Percentiles rank a stretch among this genome's conserved stretches.
phyloP scores from a whole-genome alignment of 53 echinoderm and acorn worm species.

The Holothuria scabra region DNA sequence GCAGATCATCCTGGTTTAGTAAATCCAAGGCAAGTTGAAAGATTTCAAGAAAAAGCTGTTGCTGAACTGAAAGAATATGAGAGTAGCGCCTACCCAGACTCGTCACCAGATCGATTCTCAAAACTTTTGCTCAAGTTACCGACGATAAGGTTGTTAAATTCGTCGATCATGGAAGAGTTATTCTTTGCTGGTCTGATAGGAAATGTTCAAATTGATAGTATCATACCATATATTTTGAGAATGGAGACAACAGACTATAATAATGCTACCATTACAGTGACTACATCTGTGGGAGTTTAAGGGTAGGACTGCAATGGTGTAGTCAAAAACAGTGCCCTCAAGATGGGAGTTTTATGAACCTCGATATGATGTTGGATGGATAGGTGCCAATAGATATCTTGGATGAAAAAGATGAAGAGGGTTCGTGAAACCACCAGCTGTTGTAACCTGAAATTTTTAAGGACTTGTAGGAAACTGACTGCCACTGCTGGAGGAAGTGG shows the following conservation, averaged over 20 bases:
- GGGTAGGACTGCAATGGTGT: conserved; percentile 26
- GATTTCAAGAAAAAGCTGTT: conserved; percentile 90
- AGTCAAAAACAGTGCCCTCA: too few species aligned
- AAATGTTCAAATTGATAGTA: conserved; percentile 99
- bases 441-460: too few species aligned
- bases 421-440: too few species aligned
- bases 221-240: conserved; percentile 97
- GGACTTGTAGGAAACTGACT: too few species aligned
- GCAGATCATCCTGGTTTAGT: conserved; percentile 94
- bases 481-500: too few species aligned
- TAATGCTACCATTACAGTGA: conserved; percentile 88
- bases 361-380: too few species aligned
- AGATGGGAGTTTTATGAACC: too few species aligned
- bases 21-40: conserved; percentile 91
- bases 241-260: conserved; percentile 99
- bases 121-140: conserved; percentile 91
- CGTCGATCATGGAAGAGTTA: conserved; percentile 97
- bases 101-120: conserved; percentile 78
- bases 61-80: conserved; percentile 86
- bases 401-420: too few species aligned
- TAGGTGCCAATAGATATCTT: too few species aligned
- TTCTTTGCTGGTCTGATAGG: conserved; percentile 99
- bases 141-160: conserved; percentile 86
- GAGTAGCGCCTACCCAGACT: conserved; percentile 74
- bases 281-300: conserved; percentile 56